Base-by-base conservation (phyloP, 2,888 invertebrate species). In the Eristalis pertinax region DNA sequence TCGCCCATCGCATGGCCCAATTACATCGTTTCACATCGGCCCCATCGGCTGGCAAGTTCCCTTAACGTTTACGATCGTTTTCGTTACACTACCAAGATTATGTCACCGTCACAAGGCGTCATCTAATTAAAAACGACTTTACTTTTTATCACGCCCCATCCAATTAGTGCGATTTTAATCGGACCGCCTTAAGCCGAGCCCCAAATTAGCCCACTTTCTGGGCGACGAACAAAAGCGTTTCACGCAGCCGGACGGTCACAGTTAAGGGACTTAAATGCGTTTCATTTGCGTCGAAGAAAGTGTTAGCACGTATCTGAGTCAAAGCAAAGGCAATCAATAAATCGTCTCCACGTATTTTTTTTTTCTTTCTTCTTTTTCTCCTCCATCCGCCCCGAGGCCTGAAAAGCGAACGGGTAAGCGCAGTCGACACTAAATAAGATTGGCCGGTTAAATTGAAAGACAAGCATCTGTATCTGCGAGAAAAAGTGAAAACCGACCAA, bases 401-500 rank as follows among this genome's bases (percentile, higher is more conserved):
- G 4, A 19, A 60, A 60, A 29, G 7, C 8, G 19, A 38, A 38
- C 35, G 13, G 60, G 56, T 11, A 29, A 72, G 56, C 58, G 24
- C 72, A 67, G 15, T 32, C 29, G 32, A 50, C 8, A 50, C 50
- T 19, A 79, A 56, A 77, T 72, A 60, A 79, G 67, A 60, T 79
- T 72, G 65, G 72, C 73, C 80, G 73, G 73, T 73, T 73, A 41
- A 62, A 79, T 72, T 65, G 78, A 78, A 69, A 70, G 56, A 78
- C 70, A 78, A 64, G 38, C 67, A 38, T 32, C 78, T 58, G 65
- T 24, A 50, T 26, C 38, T 29, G 19, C 50, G 56, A 19, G 60
- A 63, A 78, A 78, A 80, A 80, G 80, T 80, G 80, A 80, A 80
- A 80, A 68, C 62, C 60, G 29, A 70, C 60, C 43, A 73, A 63